Evolutionary conservation across 2,888 invertebrate genomes (phyloP), one percentile per base, ranked within the genome.

Genomic region (Epinotia nisella): DNA sequence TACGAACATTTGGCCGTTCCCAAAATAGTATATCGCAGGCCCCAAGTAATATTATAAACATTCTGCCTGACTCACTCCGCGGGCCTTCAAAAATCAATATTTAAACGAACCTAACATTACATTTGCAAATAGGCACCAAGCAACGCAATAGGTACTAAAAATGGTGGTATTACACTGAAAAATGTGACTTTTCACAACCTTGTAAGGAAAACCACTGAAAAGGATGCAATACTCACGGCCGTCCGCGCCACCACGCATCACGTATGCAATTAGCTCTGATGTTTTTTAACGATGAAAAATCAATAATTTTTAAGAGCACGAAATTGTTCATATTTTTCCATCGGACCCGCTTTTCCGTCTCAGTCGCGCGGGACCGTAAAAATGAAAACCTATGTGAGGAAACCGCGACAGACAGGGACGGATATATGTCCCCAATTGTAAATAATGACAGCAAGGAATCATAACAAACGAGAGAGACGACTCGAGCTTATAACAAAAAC

Each of bases 1-100:
- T 86, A 84, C 86, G 84, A 90, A 89, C 91, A 90, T 89, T 91
- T 90, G 89, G 85, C 81, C 87, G 91, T 80, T 92, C 93, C 93
- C 87, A 89, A 93, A 93, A 93, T 93, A 93, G 92, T 90, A 84
- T 85, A 84, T 76, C 84, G 85, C 88, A 91, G 91, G 90, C 91
- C 90, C 92, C 91, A 88, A 88, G 85, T 87, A 90, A 92, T 90
- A 88, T 90, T 91, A 90, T 92, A 92, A 93, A 93, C 93, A 93
- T 88, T 85, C 87, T 78, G 80, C 79, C 84, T 87, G 88, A 89
- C 86, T 87, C 89, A 87, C 86, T 85, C 83, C 82, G 80, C 80
- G 83, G 80, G 75, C 77, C 76, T 82, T 82, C 80, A 85, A 89
- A 89, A 92, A 91, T 90, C 92, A 90, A 91, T 92, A 91, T 87